Evolutionary conservation across 2,888 invertebrate species (phyloP).

Genomic region (Frankliniella fusca): DNA sequence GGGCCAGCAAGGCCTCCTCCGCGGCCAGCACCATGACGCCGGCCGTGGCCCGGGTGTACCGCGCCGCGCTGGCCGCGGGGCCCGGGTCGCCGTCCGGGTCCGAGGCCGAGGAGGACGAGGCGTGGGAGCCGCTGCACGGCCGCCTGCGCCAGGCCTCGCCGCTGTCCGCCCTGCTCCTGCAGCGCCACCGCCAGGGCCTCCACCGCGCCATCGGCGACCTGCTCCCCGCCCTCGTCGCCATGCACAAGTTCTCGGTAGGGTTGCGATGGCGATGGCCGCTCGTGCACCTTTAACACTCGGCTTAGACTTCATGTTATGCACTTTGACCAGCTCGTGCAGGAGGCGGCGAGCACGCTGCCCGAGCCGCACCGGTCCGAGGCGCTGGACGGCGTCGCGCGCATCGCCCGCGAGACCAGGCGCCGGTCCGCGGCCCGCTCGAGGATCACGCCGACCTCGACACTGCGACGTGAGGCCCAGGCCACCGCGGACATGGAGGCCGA

Average conservation of each 20-base stretch:
- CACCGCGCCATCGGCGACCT: constrained; percentile 54
- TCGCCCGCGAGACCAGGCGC: constrained; percentile 28
- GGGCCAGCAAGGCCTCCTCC: constrained; percentile 28
- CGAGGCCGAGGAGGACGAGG: constrained; percentile 37
- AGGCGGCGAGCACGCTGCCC: constrained; percentile 13
- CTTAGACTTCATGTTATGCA: neutral
- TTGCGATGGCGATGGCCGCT: neutral
- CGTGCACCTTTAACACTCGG: neutral
- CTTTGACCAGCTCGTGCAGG: neutral
- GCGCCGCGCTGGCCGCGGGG: neutral
- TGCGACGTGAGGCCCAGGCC: neutral
- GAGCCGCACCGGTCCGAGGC: constrained; percentile 27
- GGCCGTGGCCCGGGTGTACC: constrained; percentile 7
- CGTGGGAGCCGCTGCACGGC: constrained; percentile 42
- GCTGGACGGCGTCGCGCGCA: constrained; percentile 29
- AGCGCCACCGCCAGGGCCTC: constrained; percentile 49
- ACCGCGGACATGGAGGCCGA: neutral
- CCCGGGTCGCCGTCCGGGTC: constrained; percentile 31
- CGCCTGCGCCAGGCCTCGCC: constrained; percentile 50
- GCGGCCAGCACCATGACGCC: constrained; percentile 18
- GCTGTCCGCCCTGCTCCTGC: constrained; percentile 47
- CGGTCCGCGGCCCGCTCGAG: constrained; percentile 30
- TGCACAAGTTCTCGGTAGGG: constrained; percentile 55
- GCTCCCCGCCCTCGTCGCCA: constrained; percentile 52
- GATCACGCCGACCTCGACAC: constrained; percentile 28